Evolutionary conservation across 1,140 invertebrate species (phyloP), one percentile per base, ranked within the genome.

Genomic region (Camponotus pennsylvanicus): DNA sequence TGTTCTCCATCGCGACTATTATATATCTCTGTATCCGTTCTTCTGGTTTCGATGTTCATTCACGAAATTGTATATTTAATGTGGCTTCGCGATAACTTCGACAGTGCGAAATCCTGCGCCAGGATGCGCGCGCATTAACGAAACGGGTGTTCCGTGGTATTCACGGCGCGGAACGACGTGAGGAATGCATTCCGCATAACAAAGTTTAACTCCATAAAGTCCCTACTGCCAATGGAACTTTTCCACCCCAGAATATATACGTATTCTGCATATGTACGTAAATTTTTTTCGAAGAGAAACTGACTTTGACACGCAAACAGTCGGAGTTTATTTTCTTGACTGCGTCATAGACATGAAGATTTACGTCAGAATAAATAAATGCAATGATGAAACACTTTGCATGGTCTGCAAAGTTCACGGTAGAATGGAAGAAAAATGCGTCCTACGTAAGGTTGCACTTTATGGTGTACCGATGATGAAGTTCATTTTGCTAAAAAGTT

Each of bases 31-130:
- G 42, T 57, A 9, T 4, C 64, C 73, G 78, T 89, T 77, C 76
- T 73, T 71, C 61, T 71, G 64, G 61, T 37, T 86, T 76, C 63
- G 87, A 73, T 8, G 63, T 34, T 40, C 57, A 75, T 49, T 32
- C 63, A n/a, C 3, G 40, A 63, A 89, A 86, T 83, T 83, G 40
- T 61, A 83, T 63, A 75, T 83, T 83, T 71, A 83, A 83, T 63
- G 55, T 15, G 27, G 55, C 79, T 18, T 61, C n/a, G 79, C 37
- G 55, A 83, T 32, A 32, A 61, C 40, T 83, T 83, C n/a, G 69
- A 34, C 34, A 2, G 15, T 32, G 7, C 40, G 37, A 42, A 32
- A 45, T 66, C 11, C 40, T 15, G 18, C 8, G 40, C 34, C 37
- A 21, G 37, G 13, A 79, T 69, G 40, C 27, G n/a, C 45, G 52